Base-by-base conservation (phyloP, 2,113 vertebrate genomes). In the Rhynchomys soricoides region DNA sequence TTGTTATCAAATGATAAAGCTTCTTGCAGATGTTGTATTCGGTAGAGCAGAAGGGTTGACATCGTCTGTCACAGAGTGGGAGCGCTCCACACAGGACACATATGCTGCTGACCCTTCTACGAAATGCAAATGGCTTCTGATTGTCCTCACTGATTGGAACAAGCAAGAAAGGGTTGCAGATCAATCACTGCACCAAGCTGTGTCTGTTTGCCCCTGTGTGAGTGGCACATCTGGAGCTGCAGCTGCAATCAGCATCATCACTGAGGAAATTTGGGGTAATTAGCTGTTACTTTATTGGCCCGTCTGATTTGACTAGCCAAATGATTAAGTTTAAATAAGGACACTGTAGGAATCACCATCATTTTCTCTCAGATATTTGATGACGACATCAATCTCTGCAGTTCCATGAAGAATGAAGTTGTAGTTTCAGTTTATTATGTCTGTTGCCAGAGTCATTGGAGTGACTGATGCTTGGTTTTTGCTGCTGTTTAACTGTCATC, bases 281-380 rank as follows among this genome's bases (percentile, higher is more conserved):
- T 93, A 96, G 73, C 40, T 90, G 57, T 57, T 70, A 74, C 68
- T 90, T 95, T 37, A 48, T 26, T 37, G 85, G 43, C 45, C 89
- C 43, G 37, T 92, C 45, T 86, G 79, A 92, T 59, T 66, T 48
- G 74, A 50, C 24, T 74, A 59, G 75, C 70, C 64, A 68, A 74
- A 43, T 64, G 40, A 79, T 40, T 48, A 81, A 95, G 93, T 96
- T 90, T 90, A 93, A 95, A 81, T 93, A 86, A 95, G 96, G 96
- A 86, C 74, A 90, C 48, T 16, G 7, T 37, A 66, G 81, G 66
- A 90, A 86, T 50, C 79, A 93, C 86, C 57, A 64, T 22, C 73
- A 77, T 62, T 59, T 8, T 50, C 34, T 74, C 55, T 96, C 48
- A 50, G 37, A 40, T 66, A 62, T 5, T 86, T 90, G 64, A 59